Evolutionary conservation across 2,797 vertebrate genomes (phyloP), one percentile per base, ranked within the genome.

Genomic region (Sandelia bainsii): DNA sequence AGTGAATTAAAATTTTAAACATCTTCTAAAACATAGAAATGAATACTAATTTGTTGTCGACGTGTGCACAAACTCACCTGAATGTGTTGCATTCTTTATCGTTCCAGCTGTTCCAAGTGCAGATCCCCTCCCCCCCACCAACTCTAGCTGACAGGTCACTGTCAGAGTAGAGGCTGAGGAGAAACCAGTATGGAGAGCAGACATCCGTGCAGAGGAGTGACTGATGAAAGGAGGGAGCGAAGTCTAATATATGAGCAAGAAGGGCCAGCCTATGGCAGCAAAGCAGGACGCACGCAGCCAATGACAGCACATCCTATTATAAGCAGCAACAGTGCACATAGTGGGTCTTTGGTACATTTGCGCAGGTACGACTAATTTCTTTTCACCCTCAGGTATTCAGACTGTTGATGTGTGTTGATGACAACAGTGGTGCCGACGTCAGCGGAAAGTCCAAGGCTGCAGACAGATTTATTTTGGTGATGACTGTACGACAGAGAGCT

Each of bases 351-450:
- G 49, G 62, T 69, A 22, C 73, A 62, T 59, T 75, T 87, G 79
- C 61, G 83, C 81, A 86, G 76, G 62, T 70, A 80, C 69, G 51
- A 75, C 45, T 79, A 6, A 49, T 66, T 72, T 72, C 78, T 85
- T 81, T 81, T 75, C 72, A 70, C n/a, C 49, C 51, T 75, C 63
- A 52, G 57, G 53, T 73, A 74, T 76, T 80, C 65, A 74, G 39
- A 34, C 65, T 29, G 53, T 39, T 16, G 22, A 59, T 72, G 69
- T 78, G 69, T 22, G 58, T 13, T 20, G 62, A 40, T 27, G 50
- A 89, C 67, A 76, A 82, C 32, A 39, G 29, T 13, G 29, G 42
- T 5, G 42, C 51, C 29, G 2, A 73, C 74, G 67, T 84, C 81
- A 85, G n/a, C 0, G 25, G 4, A 53, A 65, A 52, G 66, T 73